A percentile compares a stretch with the other conserved stretches of the same genome.
Evolutionary conservation across 2,888 invertebrate genomes (phyloP).

Genomic region (Kuschelorhynchus macadamiae): DNA sequence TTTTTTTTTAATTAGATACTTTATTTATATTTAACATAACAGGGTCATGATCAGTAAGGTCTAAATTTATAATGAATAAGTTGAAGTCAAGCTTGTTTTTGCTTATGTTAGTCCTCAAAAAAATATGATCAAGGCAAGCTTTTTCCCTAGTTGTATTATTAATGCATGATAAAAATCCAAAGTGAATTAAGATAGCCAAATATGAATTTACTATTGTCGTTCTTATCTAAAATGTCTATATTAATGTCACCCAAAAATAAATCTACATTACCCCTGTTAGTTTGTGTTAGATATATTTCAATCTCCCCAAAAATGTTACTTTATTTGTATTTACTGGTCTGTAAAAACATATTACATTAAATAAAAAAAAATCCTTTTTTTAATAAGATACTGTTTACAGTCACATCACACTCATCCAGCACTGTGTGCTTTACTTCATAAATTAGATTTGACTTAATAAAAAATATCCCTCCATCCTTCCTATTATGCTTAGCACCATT

Average conservation of each 20-base stretch:
- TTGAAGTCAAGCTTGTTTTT: neutral
- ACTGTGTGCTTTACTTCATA: slow-evolving; percentile 1
- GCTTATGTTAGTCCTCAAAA: neutral
- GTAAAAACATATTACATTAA: neutral
- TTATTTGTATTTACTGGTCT: neutral
- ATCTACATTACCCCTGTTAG: neutral
- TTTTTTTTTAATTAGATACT: no score
- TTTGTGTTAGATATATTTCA: neutral
- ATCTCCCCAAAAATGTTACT: neutral
- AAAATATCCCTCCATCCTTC: neutral
- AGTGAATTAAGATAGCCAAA: neutral
- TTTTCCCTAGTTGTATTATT: neutral
- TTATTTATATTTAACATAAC: no score
- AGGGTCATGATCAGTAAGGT: neutral
- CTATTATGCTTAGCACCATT: slow-evolving; percentile 8
- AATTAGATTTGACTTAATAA: slow-evolving; percentile 4
- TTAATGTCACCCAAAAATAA: slow-evolving; percentile 5
- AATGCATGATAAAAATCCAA: slow-evolving; percentile 6
- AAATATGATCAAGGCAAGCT: neutral
- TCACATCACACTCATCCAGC: neutral
- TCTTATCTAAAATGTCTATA: slow-evolving; percentile 1
- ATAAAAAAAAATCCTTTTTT: neutral
- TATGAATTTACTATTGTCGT: slow-evolving; percentile 1
- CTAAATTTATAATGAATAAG: neutral
- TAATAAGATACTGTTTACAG: neutral